Percentiles rank a stretch among this genome's conserved stretches.
phyloP scores from a whole-genome alignment of 2,797 vertebrate genomes.

The Myotis pilosus region DNA sequence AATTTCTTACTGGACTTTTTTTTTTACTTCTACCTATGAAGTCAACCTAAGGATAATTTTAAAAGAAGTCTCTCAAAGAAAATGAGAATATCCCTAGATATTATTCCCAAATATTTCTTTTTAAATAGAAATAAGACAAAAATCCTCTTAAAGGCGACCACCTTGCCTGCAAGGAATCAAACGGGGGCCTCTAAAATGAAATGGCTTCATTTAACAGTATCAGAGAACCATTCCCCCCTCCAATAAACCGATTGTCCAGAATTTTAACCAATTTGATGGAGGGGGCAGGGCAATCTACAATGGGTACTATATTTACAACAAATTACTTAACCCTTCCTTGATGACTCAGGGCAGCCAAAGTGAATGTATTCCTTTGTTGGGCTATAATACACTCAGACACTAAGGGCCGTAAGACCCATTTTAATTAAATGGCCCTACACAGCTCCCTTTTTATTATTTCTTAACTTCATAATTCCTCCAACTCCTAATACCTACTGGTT shows the following conservation, averaged over 20 bases:
- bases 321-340: not conserved
- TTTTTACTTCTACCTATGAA: not conserved
- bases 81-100: not conserved
- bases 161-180: not conserved
- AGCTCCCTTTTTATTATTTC: not conserved
- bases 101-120: not conserved
- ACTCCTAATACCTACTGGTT: not conserved
- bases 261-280: not conserved
- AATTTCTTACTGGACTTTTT: not conserved
- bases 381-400: not conserved
- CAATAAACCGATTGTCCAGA: not conserved
- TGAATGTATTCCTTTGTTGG: not conserved
- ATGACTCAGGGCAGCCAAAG: not conserved
- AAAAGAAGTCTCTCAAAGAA: constrained; percentile 13
- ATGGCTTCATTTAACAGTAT: not conserved
- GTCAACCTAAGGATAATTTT: constrained; percentile 10
- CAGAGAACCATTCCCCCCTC: not conserved
- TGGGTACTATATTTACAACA: not conserved
- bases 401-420: not conserved
- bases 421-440: not conserved
- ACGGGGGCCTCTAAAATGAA: not conserved
- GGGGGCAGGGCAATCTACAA: not conserved
- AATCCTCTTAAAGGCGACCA: not conserved
- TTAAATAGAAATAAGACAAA: not conserved
- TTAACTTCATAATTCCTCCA: not conserved